These are phyloP conservation scores for Eulemur rubriventer DNA, from an alignment of 2,797 vertebrate species.

Conservation along the genomic window DNA sequence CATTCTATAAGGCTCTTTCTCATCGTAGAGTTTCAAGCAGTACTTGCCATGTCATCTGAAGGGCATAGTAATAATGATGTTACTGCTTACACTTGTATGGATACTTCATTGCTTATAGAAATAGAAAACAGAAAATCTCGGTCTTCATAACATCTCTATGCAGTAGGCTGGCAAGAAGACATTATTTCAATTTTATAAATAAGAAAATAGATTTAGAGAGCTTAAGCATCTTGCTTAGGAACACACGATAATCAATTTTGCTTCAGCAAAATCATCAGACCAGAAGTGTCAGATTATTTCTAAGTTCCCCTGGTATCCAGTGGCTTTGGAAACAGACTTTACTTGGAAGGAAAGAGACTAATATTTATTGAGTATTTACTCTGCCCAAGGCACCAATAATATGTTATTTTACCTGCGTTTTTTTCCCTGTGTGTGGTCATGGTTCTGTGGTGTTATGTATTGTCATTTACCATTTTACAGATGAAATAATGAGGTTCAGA, in stretches of 20 bases:
- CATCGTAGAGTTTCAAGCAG: neutral
- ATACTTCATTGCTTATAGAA: neutral
- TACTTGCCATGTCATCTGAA: neutral
- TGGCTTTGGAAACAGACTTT: constrained; percentile 12
- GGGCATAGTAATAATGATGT: neutral
- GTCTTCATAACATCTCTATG: neutral
- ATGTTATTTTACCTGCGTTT: neutral
- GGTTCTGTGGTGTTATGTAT: neutral
- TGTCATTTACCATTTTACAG: neutral
- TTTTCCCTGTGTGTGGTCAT: neutral
- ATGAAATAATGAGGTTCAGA: neutral
- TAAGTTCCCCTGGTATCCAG: neutral
- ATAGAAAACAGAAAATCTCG: neutral
- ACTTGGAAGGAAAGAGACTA: neutral
- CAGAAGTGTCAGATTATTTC: neutral
- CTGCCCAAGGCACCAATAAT: neutral
- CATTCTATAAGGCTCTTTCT: neutral
- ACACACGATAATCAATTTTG: neutral
- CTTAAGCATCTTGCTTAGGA: neutral
- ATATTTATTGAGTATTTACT: neutral
- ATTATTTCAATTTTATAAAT: neutral
- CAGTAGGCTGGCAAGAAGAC: neutral
- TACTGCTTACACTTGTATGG: neutral
- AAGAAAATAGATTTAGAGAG: neutral
- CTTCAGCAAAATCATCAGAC: neutral